These are phyloP conservation scores for Papilio dardanus DNA, from an alignment of 1,140 invertebrate genomes.

Conservation along the genomic window DNA sequence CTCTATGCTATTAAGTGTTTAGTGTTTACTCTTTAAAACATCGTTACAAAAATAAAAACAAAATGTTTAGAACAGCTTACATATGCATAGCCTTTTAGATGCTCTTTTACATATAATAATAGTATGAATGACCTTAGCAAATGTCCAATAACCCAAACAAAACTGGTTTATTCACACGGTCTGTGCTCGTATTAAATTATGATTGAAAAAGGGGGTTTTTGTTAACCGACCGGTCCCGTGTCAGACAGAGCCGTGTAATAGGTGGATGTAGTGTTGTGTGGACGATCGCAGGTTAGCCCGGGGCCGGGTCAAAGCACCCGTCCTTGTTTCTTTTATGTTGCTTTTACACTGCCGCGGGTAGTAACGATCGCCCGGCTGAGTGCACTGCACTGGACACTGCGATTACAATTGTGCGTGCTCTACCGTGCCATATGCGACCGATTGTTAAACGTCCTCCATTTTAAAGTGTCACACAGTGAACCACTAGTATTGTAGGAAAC, in stretches of 20 bases:
- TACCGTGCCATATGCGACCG: background rate
- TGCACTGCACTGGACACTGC: conserved; percentile 31
- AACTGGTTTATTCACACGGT: conserved; percentile 23
- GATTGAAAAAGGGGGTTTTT: conserved; percentile 32
- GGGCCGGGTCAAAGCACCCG: conserved; percentile 35
- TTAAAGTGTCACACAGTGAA: background rate
- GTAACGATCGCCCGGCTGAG: conserved; percentile 8
- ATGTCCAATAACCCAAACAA: conserved; percentile 1
- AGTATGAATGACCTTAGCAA: conserved; percentile 13
- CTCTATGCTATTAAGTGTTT: too few relatives aligned
- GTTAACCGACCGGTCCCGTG: conserved; percentile 30
- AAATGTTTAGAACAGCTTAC: background rate
- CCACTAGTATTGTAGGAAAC: background rate
- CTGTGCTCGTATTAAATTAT: conserved; percentile 22
- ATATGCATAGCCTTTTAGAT: background rate
- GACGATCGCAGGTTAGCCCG: conserved; percentile 31
- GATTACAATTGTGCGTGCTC: conserved; percentile 1
- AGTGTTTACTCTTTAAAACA: too few relatives aligned
- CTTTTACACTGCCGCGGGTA: background rate
- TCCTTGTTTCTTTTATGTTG: conserved; percentile 4
- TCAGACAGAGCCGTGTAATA: background rate
- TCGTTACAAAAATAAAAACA: background rate
- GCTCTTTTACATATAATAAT: background rate
- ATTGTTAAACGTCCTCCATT: background rate
- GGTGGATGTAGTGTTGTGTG: conserved; percentile 5